These are phyloP conservation scores for Astropecten irregularis DNA, from an alignment of 53 echinoderm and acorn worm species.

Conservation along the genomic window DNA sequence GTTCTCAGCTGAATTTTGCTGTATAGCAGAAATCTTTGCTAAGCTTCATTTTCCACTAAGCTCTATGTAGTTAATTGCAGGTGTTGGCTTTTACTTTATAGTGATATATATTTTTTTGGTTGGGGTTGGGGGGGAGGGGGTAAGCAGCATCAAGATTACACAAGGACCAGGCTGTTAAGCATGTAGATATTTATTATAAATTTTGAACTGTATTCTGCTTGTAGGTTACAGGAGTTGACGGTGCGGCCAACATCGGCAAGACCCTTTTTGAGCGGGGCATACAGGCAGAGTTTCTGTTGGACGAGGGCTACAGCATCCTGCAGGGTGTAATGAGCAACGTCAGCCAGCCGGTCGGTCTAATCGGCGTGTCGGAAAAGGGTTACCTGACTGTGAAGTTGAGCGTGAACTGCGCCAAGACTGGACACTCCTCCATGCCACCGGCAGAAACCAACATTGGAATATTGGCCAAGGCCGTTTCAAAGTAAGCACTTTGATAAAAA, in stretches of 20 bases:
- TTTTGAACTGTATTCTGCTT: no score
- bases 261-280: conserved; percentile 49
- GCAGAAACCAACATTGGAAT: conserved; percentile 82
- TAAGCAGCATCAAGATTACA: no score
- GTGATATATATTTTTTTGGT: no score
- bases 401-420: conserved; percentile 73
- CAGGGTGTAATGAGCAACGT: conserved; percentile 63
- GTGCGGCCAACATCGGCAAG: conserved; percentile 68
- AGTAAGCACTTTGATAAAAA: background rate
- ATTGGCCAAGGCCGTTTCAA: conserved; percentile 58
- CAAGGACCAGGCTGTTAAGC: no score
- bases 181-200: no score
- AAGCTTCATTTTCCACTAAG: no score
- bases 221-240: conserved; percentile 71
- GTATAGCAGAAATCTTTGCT: no score
- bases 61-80: no score
- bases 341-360: conserved; percentile 62
- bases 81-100: no score
- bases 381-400: conserved; percentile 61
- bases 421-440: conserved; percentile 94
- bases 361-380: conserved; percentile 89
- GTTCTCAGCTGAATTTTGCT: no score
- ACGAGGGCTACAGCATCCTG: conserved; percentile 77
- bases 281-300: conserved; percentile 79
- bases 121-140: no score